Base-by-base conservation (phyloP, 2,888 invertebrate species). In the Lochmaea capreae region DNA sequence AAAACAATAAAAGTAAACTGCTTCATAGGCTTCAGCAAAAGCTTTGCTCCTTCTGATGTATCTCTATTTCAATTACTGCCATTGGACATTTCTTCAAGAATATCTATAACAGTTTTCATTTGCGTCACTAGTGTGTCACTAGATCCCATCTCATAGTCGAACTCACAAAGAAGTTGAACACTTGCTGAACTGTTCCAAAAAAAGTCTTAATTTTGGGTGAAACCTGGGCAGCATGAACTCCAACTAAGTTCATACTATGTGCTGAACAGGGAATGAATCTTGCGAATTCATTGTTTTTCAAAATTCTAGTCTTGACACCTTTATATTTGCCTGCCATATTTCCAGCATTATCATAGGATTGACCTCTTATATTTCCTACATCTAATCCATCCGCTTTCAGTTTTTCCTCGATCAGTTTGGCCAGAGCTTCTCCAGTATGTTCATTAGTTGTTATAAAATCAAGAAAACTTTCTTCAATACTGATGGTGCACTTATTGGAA, bases 251-350 rank as follows among this genome's bases (percentile, higher is more conserved):
- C 16, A 14, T 10, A 16, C 1, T 46, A 43, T 46, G 43, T 65
- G 26, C 62, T 33, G 58, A 39, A 16, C 65, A 65, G 14, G 67
- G 42, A 39, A 67, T 58, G 22, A 26, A 57, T 57, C 54, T 67
- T n/a, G n/a, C 57, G 12, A 54, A 22, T 33, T 26, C 26, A 26
- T 22, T 49, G n/a, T 14, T 39, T 39, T 67, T 18, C 33, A 16
- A 39, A 39, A 39, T 57, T 46, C 49, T 62, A 26, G 26, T 26
- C 26, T 26, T 26, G 22, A 70, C 62, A 59, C 62, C 69, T 22
- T 70, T 61, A 49, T 70, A 70, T 69, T 69, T 59, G 39, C 69
- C 62, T 62, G 62, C 18, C 65, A 71, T 65, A 71, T 52, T 71
- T 54, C 33, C 16, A 49, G 61, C 26, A 26, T 26, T 26, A 26